These are phyloP conservation scores for Drosophila multiciliata DNA, from an alignment of 2,888 invertebrate genomes.

Conservation along the genomic window DNA sequence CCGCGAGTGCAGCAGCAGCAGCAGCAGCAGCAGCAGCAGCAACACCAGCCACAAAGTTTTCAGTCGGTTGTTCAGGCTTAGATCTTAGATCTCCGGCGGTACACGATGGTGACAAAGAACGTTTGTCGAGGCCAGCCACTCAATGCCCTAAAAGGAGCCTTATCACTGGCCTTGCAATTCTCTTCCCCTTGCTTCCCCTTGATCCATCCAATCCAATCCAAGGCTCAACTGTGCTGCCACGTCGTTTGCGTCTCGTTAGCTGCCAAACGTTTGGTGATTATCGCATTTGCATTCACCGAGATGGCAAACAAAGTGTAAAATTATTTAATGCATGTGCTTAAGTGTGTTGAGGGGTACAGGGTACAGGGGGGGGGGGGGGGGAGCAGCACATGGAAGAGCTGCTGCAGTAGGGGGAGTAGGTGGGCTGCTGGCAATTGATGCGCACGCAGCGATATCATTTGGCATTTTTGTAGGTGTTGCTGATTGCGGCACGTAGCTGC, in stretches of 20 bases:
- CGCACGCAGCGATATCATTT: constrained; percentile 75
- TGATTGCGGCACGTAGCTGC: constrained; percentile 77
- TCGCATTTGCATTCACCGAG: constrained; percentile 72
- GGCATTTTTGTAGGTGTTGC: constrained; percentile 78
- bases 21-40: constrained; percentile 34
- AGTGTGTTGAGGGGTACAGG: constrained; percentile 27
- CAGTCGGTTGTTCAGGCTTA: constrained; percentile 25
- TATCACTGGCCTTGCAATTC: constrained; percentile 44
- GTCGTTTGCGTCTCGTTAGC: constrained; percentile 72
- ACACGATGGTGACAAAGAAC: constrained; percentile 57
- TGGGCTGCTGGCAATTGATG: constrained; percentile 69
- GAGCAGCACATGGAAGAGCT: not conserved
- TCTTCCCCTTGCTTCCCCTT: not conserved
- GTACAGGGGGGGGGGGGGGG: not conserved
- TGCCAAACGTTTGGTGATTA: constrained; percentile 78
- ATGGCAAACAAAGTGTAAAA: constrained; percentile 80
- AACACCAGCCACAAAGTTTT: constrained; percentile 14
- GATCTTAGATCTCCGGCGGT: constrained; percentile 60
- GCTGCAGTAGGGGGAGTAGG: constrained; percentile 45
- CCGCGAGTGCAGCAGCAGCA: constrained; percentile 47
- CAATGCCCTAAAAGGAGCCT: constrained; percentile 64
- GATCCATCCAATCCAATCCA: not conserved
- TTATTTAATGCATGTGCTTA: constrained; percentile 79
- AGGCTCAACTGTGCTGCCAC: constrained; percentile 33
- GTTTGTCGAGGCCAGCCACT: constrained; percentile 41